Percentiles rank a stretch among this genome's conserved stretches.
These are phyloP conservation scores for Drosophila willistoni DNA, from an alignment of 1,140 invertebrate species.

Conservation along the genomic window DNA sequence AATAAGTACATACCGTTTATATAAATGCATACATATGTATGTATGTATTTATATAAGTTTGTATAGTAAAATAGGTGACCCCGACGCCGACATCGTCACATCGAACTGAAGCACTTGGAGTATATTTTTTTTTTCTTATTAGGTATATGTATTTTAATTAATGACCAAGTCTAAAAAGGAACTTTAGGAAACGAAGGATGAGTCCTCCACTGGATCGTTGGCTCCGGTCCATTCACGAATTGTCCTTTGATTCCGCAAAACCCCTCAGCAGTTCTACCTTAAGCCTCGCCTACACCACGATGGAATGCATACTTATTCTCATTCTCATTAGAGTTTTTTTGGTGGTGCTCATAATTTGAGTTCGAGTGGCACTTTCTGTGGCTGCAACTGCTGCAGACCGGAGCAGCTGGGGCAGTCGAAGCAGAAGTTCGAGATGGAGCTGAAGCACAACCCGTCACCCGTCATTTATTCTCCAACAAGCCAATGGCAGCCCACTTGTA, in stretches of 20 bases:
- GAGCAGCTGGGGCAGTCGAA: not conserved
- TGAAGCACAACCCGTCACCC: not conserved
- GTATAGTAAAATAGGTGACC: constrained; percentile 13
- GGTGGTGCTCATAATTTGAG: constrained; percentile 65
- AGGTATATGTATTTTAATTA: constrained; percentile 71
- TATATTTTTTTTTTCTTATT: not conserved
- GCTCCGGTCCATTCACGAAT: constrained; percentile 32
- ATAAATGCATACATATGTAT: no score
- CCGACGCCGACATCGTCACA: constrained; percentile 22
- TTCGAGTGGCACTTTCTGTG: constrained; percentile 71
- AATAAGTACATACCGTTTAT: not conserved
- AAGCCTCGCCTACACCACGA: no score
- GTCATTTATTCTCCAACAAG: not conserved
- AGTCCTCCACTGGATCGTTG: constrained; percentile 28
- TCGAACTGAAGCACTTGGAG: constrained; percentile 46
- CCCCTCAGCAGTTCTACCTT: not conserved
- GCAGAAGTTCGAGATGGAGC: constrained; percentile 9
- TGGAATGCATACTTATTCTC: not conserved
- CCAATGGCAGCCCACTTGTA: constrained; percentile 11
- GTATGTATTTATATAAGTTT: not conserved
- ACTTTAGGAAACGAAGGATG: not conserved
- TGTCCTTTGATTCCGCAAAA: constrained; percentile 41
- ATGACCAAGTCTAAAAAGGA: constrained; percentile 39
- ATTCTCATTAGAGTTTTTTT: constrained; percentile 50
- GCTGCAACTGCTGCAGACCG: constrained; percentile 46